Evolutionary conservation across 2,797 vertebrate genomes (phyloP).

Genomic region (Clarias fuscus): DNA sequence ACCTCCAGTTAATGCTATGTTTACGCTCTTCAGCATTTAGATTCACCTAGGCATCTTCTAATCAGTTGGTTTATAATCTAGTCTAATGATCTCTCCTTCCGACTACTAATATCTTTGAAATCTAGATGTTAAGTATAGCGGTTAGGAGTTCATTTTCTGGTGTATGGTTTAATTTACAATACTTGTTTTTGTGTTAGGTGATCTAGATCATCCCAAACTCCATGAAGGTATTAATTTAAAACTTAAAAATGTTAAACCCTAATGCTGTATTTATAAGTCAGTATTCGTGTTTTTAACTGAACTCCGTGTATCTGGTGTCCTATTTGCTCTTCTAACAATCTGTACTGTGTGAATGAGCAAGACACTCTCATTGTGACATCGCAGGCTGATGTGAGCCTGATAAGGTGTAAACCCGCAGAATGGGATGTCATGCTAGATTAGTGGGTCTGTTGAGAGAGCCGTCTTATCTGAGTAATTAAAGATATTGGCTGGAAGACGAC

Average conservation of each 20-base stretch:
- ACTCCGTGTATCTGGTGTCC: background rate
- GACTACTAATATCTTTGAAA: slow-evolving; percentile 63
- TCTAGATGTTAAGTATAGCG: slow-evolving; percentile 60
- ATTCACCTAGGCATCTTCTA: background rate
- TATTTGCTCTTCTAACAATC: background rate
- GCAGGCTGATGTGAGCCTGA: slow-evolving; percentile 15
- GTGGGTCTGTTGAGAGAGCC: slow-evolving; percentile 36
- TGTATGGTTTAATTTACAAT: slow-evolving; percentile 65
- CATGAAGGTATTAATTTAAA: background rate
- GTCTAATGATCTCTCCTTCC: slow-evolving; percentile 61
- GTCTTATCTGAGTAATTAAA: slow-evolving; percentile 57
- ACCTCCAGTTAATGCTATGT: too few species aligned
- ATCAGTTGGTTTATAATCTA: background rate
- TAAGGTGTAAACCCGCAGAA: slow-evolving; percentile 30
- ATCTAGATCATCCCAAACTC: background rate
- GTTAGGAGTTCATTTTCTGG: slow-evolving; percentile 39
- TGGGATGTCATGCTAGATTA: slow-evolving; percentile 45
- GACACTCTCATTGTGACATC: background rate
- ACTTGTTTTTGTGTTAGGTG: slow-evolving; percentile 24
- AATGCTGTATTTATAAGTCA: too few species aligned
- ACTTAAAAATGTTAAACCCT: too few species aligned
- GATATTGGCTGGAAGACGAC: slow-evolving; percentile 50
- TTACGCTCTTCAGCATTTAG: background rate
- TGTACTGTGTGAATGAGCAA: background rate
- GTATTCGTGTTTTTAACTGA: background rate